phyloP scores from a whole-genome alignment of 2,888 invertebrate genomes.

The Patella depressa region DNA sequence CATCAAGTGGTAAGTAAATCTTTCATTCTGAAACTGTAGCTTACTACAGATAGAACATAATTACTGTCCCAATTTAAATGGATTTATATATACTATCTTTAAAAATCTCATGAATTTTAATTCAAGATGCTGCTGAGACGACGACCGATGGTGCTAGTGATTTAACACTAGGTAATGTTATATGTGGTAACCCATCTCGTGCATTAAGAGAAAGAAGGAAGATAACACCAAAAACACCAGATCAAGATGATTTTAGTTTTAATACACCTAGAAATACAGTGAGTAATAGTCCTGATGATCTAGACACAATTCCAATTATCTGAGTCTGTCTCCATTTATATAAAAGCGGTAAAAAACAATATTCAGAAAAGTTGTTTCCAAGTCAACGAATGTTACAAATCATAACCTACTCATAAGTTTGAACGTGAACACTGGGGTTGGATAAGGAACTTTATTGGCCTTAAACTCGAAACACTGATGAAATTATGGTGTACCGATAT shows the following conservation, averaged over 20 bases:
- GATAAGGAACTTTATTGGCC: too few relatives aligned
- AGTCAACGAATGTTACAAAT: too few relatives aligned
- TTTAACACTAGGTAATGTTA: constrained; percentile 65
- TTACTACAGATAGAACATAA: not conserved
- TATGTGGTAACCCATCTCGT: constrained; percentile 70
- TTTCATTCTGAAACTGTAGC: too few relatives aligned
- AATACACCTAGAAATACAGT: too few relatives aligned
- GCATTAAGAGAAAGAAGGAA: constrained; percentile 61
- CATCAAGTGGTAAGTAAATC: constrained; percentile 36
- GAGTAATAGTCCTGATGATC: not conserved
- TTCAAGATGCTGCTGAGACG: constrained; percentile 37
- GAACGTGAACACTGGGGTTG: too few relatives aligned
- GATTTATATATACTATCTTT: not conserved
- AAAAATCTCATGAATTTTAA: not conserved
- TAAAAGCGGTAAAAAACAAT: too few relatives aligned
- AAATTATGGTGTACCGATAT: too few relatives aligned
- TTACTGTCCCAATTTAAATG: too few relatives aligned
- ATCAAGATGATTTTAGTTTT: not conserved
- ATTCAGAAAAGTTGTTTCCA: too few relatives aligned
- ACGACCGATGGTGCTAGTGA: constrained; percentile 57
- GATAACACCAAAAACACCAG: not conserved
- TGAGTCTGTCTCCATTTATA: too few relatives aligned
- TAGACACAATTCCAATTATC: not conserved
- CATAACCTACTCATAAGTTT: too few relatives aligned
- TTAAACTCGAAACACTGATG: too few relatives aligned